These are phyloP conservation scores for Scaptomyza flava DNA, from an alignment of 2,888 invertebrate genomes.

Conservation along the genomic window DNA sequence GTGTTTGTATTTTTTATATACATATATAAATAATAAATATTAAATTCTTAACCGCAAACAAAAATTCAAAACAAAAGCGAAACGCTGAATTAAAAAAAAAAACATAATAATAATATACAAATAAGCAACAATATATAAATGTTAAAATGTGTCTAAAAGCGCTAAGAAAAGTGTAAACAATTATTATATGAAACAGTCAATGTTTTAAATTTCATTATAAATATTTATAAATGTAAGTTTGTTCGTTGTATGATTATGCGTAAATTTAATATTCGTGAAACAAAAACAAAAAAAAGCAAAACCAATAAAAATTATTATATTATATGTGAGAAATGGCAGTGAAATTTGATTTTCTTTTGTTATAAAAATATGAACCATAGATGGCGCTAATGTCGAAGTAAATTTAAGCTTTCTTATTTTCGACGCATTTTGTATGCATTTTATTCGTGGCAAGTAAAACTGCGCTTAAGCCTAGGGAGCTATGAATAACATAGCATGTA, in stretches of 20 bases:
- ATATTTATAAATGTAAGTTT: constrained; percentile 71
- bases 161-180: constrained; percentile 58
- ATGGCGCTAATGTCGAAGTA: neutral
- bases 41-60: constrained; percentile 54
- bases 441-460: constrained; percentile 67
- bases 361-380: constrained; percentile 13
- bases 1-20: constrained; percentile 73
- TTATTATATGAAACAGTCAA: constrained; percentile 75
- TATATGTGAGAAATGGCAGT: constrained; percentile 32
- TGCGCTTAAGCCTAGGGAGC: constrained; percentile 52
- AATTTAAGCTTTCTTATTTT: constrained; percentile 10
- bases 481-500: constrained; percentile 16
- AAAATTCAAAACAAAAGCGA: constrained; percentile 38
- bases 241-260: constrained; percentile 74
- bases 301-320: constrained; percentile 61
- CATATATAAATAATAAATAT: constrained; percentile 61
- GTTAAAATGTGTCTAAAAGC: constrained; percentile 49
- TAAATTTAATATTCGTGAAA: constrained; percentile 75
- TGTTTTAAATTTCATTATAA: constrained; percentile 77
- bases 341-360: neutral
- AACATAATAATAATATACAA: constrained; percentile 18
- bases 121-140: constrained; percentile 31
- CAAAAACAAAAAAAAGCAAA: constrained; percentile 58
- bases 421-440: constrained; percentile 65
- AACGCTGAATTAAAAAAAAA: constrained; percentile 3